Evolutionary conservation across 2,888 invertebrate genomes (phyloP).

Genomic region (Pseudococcus longispinus): DNA sequence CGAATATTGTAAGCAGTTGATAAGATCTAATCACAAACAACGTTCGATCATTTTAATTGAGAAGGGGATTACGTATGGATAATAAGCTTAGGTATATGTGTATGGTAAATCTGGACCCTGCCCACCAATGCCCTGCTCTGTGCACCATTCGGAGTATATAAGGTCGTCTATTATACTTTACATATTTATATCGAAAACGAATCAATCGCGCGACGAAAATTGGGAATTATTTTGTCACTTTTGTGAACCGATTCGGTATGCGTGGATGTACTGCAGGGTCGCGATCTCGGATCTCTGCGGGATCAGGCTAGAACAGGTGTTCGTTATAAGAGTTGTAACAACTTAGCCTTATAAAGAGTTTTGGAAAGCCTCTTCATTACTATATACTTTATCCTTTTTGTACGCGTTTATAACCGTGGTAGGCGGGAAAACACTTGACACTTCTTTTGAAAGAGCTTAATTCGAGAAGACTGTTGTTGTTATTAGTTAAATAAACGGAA

Average conservation of each 20-base stretch:
- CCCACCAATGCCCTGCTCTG: no score
- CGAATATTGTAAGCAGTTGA: no score
- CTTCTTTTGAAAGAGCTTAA: slow-evolving; percentile 24
- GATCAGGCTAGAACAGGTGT: not conserved
- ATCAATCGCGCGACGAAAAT: not conserved
- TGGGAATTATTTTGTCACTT: not conserved
- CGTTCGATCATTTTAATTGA: no score
- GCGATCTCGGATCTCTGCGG: not conserved
- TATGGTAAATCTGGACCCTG: no score
- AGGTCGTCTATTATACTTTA: not conserved
- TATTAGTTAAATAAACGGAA: slow-evolving; percentile 37
- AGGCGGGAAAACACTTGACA: slow-evolving; percentile 39
- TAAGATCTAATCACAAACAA: no score
- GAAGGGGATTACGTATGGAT: no score
- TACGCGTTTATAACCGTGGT: not conserved
- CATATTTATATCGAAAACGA: not conserved
- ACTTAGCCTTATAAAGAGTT: slow-evolving; percentile 22
- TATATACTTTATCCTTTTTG: not conserved
- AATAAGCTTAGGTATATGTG: no score
- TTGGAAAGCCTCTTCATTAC: slow-evolving; percentile 14
- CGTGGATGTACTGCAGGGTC: not conserved
- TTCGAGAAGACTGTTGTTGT: slow-evolving; percentile 32
- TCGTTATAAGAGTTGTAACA: not conserved
- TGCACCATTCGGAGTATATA: no score
- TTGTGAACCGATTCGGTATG: not conserved